Conservation (phyloP, 2,113 vertebrate species). For the Pagrus major region DNA sequence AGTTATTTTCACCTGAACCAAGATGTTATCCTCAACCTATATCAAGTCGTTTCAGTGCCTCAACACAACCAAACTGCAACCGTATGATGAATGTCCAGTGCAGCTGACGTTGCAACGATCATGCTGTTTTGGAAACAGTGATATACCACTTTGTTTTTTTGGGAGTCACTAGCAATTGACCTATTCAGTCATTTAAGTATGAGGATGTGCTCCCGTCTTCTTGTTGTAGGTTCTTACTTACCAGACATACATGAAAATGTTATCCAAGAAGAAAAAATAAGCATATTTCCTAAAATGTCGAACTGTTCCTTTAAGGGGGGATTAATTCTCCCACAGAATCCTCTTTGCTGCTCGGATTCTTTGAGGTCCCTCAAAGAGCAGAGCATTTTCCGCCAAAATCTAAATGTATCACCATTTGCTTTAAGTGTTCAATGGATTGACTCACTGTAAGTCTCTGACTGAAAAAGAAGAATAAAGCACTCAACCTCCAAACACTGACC, state of each 20-base stretch:
- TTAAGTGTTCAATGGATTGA: slow-evolving; percentile 5
- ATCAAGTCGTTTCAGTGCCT: too few relatives aligned
- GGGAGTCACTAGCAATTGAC: too few relatives aligned
- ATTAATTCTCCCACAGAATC: not conserved
- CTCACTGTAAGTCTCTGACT: not conserved
- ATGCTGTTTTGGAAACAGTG: too few relatives aligned
- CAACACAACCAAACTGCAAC: too few relatives aligned
- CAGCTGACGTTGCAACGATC: too few relatives aligned
- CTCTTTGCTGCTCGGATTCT: slow-evolving; percentile 3
- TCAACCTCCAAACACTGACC: not conserved
- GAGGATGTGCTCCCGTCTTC: too few relatives aligned
- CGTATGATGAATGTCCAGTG: too few relatives aligned
- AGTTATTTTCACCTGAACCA: too few relatives aligned
- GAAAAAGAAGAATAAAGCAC: slow-evolving; percentile 22
- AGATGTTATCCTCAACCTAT: too few relatives aligned
- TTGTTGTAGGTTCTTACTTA: not conserved
- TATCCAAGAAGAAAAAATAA: not conserved
- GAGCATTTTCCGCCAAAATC: not conserved
- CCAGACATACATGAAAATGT: not conserved
- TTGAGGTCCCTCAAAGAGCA: slow-evolving; percentile 4
- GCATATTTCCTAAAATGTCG: not conserved
- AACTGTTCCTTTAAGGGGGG: not conserved
- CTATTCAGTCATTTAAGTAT: too few relatives aligned
- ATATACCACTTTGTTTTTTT: too few relatives aligned
- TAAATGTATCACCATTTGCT: slow-evolving; percentile 12